Evolutionary conservation across 2,113 vertebrate genomes (phyloP).

Genomic region (Turdus rufiventris): DNA sequence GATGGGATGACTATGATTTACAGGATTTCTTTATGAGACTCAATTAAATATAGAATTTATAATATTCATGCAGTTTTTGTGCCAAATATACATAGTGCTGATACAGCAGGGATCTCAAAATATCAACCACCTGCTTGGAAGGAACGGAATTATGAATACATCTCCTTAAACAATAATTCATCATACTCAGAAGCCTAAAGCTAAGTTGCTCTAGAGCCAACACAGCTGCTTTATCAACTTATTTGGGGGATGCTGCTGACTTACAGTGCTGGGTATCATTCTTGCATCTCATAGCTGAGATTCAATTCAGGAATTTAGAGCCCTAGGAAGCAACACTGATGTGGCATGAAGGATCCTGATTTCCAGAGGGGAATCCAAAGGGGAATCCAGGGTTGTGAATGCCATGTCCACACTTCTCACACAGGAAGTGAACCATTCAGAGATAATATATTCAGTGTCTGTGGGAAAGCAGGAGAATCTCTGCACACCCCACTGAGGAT

Average conservation of each 20-base stretch:
- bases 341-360: background rate
- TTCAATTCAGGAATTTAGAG: background rate
- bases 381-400: background rate
- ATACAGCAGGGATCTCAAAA: conserved; percentile 64
- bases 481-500: background rate
- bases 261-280: background rate
- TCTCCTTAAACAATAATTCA: conserved; percentile 65
- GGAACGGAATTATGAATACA: conserved; percentile 47
- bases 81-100: conserved; percentile 64
- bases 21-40: conserved; percentile 42
- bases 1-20: conserved; percentile 54
- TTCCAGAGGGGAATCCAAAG: background rate
- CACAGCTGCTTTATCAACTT: conserved; percentile 58
- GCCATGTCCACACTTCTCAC: accelerated
- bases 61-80: conserved; percentile 55
- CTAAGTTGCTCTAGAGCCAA: conserved; percentile 48
- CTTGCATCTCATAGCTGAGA: background rate
- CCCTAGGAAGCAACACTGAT: background rate
- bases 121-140: conserved; percentile 65
- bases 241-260: conserved; percentile 20
- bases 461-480: background rate
- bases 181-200: conserved; percentile 58
- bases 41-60: conserved; percentile 58
- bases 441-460: accelerated
- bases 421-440: background rate